Conservation (phyloP, 2,113 vertebrate genomes). For the Sinocyclocheilus anophthalmus region DNA sequence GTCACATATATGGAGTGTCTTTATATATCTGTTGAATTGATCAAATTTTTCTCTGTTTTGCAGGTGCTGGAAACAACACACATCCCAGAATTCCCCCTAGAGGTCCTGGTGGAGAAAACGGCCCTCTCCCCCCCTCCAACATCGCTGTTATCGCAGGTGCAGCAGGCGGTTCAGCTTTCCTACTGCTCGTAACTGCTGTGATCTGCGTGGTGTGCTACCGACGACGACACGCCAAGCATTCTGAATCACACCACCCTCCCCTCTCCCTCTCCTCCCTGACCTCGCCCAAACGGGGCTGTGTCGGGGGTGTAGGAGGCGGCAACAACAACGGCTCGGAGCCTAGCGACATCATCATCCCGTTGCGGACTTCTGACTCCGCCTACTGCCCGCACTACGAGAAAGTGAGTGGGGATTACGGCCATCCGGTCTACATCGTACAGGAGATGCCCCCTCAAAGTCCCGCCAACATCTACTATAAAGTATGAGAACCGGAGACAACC, state of each 20-base stretch:
- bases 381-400: conserved; percentile 96
- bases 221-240: conserved; percentile 86
- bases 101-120: conserved; percentile 77
- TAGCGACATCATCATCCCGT: conserved; percentile 92
- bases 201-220: conserved; percentile 87
- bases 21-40: background rate
- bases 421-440: conserved; percentile 94
- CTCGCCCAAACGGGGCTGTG: conserved; percentile 80
- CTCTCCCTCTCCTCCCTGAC: conserved; percentile 84
- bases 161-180: conserved; percentile 84
- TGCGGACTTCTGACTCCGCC: conserved; percentile 86
- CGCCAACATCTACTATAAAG: conserved; percentile 96
- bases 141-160: conserved; percentile 86
- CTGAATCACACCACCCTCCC: conserved; percentile 88
- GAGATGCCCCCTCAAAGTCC: conserved; percentile 92
- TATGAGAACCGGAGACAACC: conserved; percentile 76
- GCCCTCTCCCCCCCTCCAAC: conserved; percentile 83
- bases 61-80: conserved; percentile 75
- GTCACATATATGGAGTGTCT: background rate
- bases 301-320: conserved; percentile 75
- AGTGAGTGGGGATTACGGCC: conserved; percentile 93
- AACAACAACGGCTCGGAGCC: conserved; percentile 90
- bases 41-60: conserved; percentile 52
- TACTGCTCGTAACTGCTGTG: conserved; percentile 85
- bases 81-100: conserved; percentile 70